Base-by-base conservation (phyloP, 2,888 invertebrate species). In the Drosophila atripex region DNA sequence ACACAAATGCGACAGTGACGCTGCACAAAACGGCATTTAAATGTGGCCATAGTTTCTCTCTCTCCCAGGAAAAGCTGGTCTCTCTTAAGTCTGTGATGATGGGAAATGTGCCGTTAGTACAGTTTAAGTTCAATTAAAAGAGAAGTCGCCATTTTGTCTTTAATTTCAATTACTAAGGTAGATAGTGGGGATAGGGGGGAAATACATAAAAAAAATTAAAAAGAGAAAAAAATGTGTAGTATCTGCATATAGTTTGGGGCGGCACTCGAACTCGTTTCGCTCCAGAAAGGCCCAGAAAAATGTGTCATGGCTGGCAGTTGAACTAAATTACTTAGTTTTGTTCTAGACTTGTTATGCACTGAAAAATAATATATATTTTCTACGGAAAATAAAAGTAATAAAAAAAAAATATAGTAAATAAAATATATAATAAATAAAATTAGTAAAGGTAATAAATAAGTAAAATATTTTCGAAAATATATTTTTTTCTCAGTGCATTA, bases 91-190 rank as follows among this genome's bases (percentile, higher is more conserved):
- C 47, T 59, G 66, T 14, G 32, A 73, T 14, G 32, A 73, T 78
- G 64, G 25, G 28, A 73, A 78, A 74, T 78, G 72, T 83, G 63
- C 80, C 83, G 80, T 80, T 80, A 83, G 77, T 77, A 80, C 80
- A 86, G 83, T 79, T 79, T 80, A 86, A 86, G 64, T 65, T 80
- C 86, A 80, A 86, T 80, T 80, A 80, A 83, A 85, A 76, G 70
- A 39, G 21, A 16, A 41, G 61, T 49, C 64, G 46, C 65, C 64
- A 64, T 64, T 64, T 61, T 72, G 65, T 72, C 59, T 69, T 59
- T 46, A 55, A 60, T 71, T 71, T 54, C 75, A 84, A 80, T 84
- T 80, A 70, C 54, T 2, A 46, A 18, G 8, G 32, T 21, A 6
- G 23, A 2, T 43, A 18, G 8, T 25, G 16, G 8, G 23, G 21